phyloP scores from a whole-genome alignment of 1,140 invertebrate genomes.

The Babylonia areolata region DNA sequence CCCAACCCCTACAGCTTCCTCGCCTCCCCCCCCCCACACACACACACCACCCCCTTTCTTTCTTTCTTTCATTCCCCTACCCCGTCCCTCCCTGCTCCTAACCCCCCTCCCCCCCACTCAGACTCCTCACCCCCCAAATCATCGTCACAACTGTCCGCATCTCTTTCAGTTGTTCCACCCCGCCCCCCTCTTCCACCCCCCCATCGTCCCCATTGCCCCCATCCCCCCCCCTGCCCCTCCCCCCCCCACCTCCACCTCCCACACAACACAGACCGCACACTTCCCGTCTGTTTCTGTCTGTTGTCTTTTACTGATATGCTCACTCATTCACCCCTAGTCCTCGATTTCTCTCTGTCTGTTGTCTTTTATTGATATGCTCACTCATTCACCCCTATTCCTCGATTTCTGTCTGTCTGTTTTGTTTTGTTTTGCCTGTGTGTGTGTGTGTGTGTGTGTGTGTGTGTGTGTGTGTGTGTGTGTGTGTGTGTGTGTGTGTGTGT shows the following conservation, averaged over 20 bases:
- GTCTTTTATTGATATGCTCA: no score
- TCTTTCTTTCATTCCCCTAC: not conserved
- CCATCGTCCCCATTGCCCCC: not conserved
- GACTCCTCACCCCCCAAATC: not conserved
- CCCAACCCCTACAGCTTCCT: not conserved
- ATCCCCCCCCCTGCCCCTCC: no score
- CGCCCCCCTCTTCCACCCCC: not conserved
- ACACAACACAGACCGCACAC: no score
- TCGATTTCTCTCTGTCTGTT: no score
- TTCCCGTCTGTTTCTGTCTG: no score
- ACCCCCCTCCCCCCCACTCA: not conserved
- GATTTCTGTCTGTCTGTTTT: not conserved
- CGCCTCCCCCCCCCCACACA: not conserved
- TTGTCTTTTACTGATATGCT: no score
- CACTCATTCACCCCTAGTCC: no score
- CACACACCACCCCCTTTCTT: not conserved
- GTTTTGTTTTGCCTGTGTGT: not conserved
- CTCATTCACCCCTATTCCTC: not conserved
- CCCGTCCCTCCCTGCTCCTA: not conserved
- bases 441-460: no score
- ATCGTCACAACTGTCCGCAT: not conserved
- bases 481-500: no score
- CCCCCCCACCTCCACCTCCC: no score
- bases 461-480: no score
- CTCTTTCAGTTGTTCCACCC: not conserved